Evolutionary conservation across 1,140 invertebrate genomes (phyloP).

Genomic region (Wasmannia auropunctata): DNA sequence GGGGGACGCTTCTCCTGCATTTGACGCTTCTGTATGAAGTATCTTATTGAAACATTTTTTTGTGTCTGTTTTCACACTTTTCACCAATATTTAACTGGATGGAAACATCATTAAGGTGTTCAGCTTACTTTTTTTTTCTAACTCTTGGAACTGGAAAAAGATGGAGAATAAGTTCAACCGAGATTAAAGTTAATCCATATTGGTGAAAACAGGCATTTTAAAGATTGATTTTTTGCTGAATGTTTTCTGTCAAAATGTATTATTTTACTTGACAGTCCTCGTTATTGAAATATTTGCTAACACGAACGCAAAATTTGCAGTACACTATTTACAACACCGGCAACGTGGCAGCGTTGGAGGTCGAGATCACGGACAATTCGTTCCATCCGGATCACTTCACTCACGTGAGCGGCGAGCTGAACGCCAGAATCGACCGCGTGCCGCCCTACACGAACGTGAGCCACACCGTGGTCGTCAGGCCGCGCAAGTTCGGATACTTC

Average conservation of each 20-base stretch:
- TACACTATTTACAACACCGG: constrained; percentile 95
- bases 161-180: too few species aligned
- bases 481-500: constrained; percentile 96
- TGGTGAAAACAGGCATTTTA: too few species aligned
- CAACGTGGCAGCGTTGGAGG: constrained; percentile 94
- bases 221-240: too few species aligned
- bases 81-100: too few species aligned
- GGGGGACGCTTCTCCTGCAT: constrained; percentile 2
- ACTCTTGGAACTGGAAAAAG: too few species aligned
- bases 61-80: too few species aligned
- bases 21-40: background rate
- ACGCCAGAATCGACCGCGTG: constrained; percentile 94
- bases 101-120: too few species aligned
- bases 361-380: constrained; percentile 94
- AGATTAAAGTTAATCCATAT: too few species aligned
- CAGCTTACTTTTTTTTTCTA: too few species aligned
- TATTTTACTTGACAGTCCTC: background rate
- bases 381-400: constrained; percentile 96
- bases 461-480: constrained; percentile 96
- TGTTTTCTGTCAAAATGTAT: constrained; percentile 24
- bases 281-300: background rate
- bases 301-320: constrained; percentile 75
- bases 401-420: constrained; percentile 93
- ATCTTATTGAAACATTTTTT: constrained; percentile 19
- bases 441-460: constrained; percentile 96